Conservation (phyloP, 1,140 invertebrate species). For the Drosophila nasuta region DNA sequence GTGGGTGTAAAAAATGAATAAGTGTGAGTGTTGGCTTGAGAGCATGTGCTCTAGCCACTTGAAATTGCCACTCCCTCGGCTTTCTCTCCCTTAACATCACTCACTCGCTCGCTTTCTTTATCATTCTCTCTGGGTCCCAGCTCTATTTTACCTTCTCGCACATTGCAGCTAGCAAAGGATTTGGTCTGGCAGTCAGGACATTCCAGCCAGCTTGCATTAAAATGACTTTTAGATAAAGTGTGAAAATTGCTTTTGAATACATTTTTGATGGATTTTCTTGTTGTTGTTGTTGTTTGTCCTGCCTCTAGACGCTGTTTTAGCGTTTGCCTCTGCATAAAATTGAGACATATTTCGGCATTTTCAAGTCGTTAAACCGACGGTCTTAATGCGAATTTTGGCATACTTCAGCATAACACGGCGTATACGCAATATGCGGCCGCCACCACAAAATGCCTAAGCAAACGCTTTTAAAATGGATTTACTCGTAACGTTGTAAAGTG, state of each 20-base stretch:
- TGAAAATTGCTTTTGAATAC: conserved; percentile 68
- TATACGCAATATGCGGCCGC: conserved; percentile 30
- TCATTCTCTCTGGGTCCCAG: background rate
- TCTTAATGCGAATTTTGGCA: conserved; percentile 24
- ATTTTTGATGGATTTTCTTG: conserved; percentile 50
- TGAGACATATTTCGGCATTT: conserved; percentile 53
- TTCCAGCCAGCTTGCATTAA: conserved; percentile 38
- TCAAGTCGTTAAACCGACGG: conserved; percentile 31
- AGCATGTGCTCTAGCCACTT: conserved; percentile 10
- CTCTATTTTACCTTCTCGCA: background rate
- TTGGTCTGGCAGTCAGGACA: conserved; percentile 33
- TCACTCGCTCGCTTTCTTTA: background rate
- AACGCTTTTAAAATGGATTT: conserved; percentile 31
- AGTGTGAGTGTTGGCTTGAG: conserved; percentile 13
- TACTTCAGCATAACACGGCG: background rate
- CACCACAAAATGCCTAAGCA: conserved; percentile 32
- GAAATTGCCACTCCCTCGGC: background rate
- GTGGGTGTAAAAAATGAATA: conserved; percentile 25
- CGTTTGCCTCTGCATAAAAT: conserved; percentile 30
- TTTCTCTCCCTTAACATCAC: background rate
- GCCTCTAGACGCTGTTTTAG: background rate
- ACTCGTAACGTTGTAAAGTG: conserved; percentile 9
- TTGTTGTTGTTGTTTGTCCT: conserved; percentile 11
- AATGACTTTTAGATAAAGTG: conserved; percentile 69
- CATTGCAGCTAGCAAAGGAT: conserved; percentile 39